phyloP scores from a whole-genome alignment of 92 coral and sea anemone species.

The Porites divaricata region DNA sequence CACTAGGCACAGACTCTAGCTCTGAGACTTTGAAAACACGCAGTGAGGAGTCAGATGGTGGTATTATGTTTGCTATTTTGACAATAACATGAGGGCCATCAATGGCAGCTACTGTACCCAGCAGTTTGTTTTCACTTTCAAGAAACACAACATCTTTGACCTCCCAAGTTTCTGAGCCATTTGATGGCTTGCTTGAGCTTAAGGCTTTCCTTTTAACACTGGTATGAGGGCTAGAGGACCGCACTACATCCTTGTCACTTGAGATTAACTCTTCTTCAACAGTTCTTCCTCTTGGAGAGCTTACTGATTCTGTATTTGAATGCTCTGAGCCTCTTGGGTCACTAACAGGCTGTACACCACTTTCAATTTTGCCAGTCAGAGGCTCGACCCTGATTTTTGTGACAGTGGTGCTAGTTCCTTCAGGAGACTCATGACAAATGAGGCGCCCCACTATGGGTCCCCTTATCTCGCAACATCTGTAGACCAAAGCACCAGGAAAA shows the following conservation, averaged over 20 bases:
- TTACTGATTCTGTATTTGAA: background rate
- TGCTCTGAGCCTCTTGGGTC: background rate
- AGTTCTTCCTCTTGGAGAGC: constrained; percentile 19
- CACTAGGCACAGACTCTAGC: constrained; percentile 76
- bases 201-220: constrained; percentile 58
- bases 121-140: constrained; percentile 85
- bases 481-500: constrained; percentile 91
- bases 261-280: constrained; percentile 34
- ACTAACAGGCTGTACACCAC: background rate
- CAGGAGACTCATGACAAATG: constrained; percentile 76
- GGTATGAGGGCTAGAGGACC: constrained; percentile 74
- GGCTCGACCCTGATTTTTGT: constrained; percentile 83
- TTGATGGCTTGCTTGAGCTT: constrained; percentile 22
- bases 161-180: constrained; percentile 80
- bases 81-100: constrained; percentile 97
- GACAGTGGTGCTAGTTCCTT: constrained; percentile 56
- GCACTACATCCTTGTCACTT: constrained; percentile 25
- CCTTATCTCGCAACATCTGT: constrained; percentile 68
- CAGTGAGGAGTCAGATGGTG: constrained; percentile 65
- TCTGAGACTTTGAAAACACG: constrained; percentile 90
- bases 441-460: constrained; percentile 86
- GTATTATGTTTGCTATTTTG: constrained; percentile 53
- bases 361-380: constrained; percentile 19
- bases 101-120: constrained; percentile 85
- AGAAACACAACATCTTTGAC: constrained; percentile 83